Evolutionary conservation across 2,113 vertebrate species (phyloP).

Genomic region (Tichodroma muraria): DNA sequence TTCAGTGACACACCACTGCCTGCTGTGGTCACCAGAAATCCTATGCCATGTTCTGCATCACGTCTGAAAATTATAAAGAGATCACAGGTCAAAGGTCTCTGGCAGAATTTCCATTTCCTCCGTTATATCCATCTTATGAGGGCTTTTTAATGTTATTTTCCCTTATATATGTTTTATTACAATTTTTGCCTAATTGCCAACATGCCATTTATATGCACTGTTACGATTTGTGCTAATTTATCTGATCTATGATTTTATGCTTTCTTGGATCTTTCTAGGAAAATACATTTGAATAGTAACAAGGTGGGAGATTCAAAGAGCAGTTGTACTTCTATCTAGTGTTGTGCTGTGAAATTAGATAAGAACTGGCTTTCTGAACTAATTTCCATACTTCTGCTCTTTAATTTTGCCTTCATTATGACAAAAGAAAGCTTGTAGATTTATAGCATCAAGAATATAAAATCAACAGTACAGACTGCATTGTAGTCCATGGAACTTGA

Average conservation of each 20-base stretch:
- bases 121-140: neutral
- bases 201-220: neutral
- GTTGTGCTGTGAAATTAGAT: neutral
- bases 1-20: neutral
- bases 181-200: neutral
- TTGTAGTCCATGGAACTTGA: neutral
- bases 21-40: neutral
- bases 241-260: neutral
- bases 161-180: neutral
- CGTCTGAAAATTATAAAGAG: neutral
- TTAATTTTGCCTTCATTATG: neutral
- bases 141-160: neutral
- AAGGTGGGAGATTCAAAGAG: neutral
- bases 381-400: neutral
- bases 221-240: neutral
- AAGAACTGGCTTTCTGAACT: neutral
- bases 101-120: neutral
- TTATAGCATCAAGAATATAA: neutral
- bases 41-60: rapidly evolving
- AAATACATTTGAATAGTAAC: neutral
- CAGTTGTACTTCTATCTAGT: neutral
- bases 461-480: neutral
- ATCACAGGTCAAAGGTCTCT: neutral
- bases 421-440: neutral
- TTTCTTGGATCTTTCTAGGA: neutral